These are phyloP conservation scores for Pterostichus madidus DNA, from an alignment of 2,888 invertebrate species.

Conservation along the genomic window DNA sequence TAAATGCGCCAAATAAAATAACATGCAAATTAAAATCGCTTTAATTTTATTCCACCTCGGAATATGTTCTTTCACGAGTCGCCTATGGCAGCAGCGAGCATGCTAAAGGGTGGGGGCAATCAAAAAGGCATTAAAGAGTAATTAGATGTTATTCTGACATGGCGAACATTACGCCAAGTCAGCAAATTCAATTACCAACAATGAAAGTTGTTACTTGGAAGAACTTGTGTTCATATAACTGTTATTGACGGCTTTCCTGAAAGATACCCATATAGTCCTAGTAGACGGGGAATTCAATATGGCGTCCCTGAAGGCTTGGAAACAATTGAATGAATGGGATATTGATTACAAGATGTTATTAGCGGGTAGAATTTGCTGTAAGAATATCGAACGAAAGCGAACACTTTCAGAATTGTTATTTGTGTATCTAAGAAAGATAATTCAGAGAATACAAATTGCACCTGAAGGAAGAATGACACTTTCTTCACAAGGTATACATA, in stretches of 20 bases:
- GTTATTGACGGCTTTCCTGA: neutral
- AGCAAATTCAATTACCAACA: slow-evolving; percentile 14
- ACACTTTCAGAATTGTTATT: too few species aligned
- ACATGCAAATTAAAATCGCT: neutral
- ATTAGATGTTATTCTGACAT: slow-evolving; percentile 37
- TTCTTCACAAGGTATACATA: too few species aligned
- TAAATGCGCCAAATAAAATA: slow-evolving; percentile 16
- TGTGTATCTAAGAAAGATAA: too few species aligned
- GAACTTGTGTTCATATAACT: slow-evolving; percentile 7
- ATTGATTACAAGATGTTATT: neutral
- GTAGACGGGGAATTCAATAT: neutral
- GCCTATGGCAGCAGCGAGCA: neutral
- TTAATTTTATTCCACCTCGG: too few species aligned
- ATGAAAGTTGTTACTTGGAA: slow-evolving; percentile 8
- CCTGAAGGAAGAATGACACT: too few species aligned
- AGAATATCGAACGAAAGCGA: too few species aligned
- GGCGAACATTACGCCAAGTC: neutral
- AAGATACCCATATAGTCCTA: neutral
- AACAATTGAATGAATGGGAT: neutral
- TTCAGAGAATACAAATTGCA: too few species aligned
- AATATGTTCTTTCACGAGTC: neutral
- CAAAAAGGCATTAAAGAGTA: slow-evolving; percentile 40
- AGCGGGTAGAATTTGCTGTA: too few species aligned
- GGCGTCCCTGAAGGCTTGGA: neutral
- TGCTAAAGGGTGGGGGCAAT: slow-evolving; percentile 22